A percentile compares a stretch with the other conserved stretches of the same genome.
These are phyloP conservation scores for Patiria pectinifera DNA, from an alignment of 53 echinoderm and acorn worm species.

Conservation along the genomic window DNA sequence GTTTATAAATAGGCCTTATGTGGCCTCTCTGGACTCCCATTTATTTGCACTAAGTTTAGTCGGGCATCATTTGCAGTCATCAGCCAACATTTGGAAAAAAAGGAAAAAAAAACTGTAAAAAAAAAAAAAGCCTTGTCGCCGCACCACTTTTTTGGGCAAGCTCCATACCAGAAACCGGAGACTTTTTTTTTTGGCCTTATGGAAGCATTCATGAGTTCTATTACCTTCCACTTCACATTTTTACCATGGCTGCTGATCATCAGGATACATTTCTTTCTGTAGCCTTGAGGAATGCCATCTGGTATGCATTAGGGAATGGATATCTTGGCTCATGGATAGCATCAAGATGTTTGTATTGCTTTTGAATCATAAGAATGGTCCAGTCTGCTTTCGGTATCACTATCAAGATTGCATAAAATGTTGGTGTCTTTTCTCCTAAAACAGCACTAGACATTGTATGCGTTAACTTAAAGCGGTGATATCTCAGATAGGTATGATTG, in stretches of 20 bases:
- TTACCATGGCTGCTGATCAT: conserved; percentile 48
- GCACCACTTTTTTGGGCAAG: neutral
- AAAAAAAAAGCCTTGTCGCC: no score
- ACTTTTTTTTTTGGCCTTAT: neutral
- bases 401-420: neutral
- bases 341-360: conserved; percentile 30
- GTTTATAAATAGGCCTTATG: no score
- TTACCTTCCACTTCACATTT: conserved; percentile 33
- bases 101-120: no score
- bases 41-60: no score
- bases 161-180: no score
- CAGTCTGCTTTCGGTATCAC: neutral
- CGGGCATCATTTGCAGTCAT: no score
- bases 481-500: no score
- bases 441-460: no score
- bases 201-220: neutral
- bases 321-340: conserved; percentile 27
- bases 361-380: neutral
- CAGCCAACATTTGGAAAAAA: no score
- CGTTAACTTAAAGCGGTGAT: neutral
- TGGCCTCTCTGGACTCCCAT: no score
- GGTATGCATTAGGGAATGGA: neutral
- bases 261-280: conserved; percentile 22
- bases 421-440: no score
- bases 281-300: conserved; percentile 54